Percentiles rank a stretch among this genome's conserved stretches.
Conservation (phyloP, 2,113 vertebrate genomes). For the Antidorcas marsupialis region DNA sequence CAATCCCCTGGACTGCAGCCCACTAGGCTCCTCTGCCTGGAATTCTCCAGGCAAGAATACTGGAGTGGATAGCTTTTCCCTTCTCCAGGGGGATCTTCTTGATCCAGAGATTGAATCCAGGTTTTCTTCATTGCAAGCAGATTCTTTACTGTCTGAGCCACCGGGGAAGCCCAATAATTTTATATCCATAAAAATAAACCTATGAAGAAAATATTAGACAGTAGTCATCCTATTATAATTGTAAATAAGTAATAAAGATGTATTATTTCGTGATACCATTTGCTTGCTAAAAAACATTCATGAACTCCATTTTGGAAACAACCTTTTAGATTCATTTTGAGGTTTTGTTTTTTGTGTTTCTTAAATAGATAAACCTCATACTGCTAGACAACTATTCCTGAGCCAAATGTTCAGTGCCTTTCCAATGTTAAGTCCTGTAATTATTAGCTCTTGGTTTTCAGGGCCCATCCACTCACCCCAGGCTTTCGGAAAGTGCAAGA, state of each 20-base stretch:
- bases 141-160: background rate
- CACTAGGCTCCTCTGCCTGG: background rate
- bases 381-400: background rate
- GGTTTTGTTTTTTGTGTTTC: background rate
- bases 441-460: background rate
- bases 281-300: background rate
- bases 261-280: background rate
- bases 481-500: background rate
- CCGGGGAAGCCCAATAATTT: background rate
- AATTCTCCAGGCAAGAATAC: background rate
- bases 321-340: background rate
- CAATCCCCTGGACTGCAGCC: background rate
- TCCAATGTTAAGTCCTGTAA: background rate
- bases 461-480: background rate
- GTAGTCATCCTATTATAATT: background rate
- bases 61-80: background rate
- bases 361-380: background rate
- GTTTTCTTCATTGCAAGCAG: background rate
- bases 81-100: background rate
- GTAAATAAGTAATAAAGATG: background rate
- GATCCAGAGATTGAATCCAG: background rate
- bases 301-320: background rate
- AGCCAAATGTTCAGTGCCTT: background rate
- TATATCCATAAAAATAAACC: background rate
- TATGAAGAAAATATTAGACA: background rate